A percentile compares a stretch with the other conserved stretches of the same genome.
These are phyloP conservation scores for Stenolophus ochropezus DNA, from an alignment of 2,888 invertebrate species.

Conservation along the genomic window DNA sequence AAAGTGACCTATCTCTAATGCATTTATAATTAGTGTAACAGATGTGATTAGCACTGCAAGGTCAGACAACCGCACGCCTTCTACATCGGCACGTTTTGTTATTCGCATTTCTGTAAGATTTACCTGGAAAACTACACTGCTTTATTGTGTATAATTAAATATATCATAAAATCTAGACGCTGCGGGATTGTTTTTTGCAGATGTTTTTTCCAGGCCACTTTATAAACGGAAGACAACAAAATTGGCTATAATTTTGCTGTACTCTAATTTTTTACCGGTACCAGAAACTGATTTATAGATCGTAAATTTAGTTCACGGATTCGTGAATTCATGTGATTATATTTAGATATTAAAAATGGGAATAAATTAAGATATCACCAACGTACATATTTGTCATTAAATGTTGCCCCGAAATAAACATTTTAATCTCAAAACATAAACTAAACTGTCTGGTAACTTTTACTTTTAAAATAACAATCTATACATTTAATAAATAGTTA, in stretches of 20 bases:
- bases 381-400: no score
- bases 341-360: no score
- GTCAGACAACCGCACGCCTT: conserved; percentile 33
- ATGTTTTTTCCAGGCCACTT: conserved; percentile 1
- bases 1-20: conserved; percentile 51
- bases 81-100: conserved; percentile 9
- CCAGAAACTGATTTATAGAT: conserved; percentile 1
- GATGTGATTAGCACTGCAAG: conserved; percentile 49
- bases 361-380: no score
- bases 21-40: conserved; percentile 54
- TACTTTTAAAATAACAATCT: no score
- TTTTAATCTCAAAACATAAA: no score
- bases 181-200: conserved; percentile 1
- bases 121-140: conserved; percentile 40
- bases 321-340: no score
- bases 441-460: no score
- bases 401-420: no score
- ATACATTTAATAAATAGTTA: no score
- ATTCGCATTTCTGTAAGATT: conserved; percentile 12
- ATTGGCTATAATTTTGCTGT: conserved; percentile 18
- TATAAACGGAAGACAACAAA: conserved; percentile 45
- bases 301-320: neutral
- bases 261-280: conserved; percentile 5
- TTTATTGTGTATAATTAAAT: conserved; percentile 42
- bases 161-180: conserved; percentile 26